Conservation (phyloP, 2,888 invertebrate species). For the Pterostichus madidus region DNA sequence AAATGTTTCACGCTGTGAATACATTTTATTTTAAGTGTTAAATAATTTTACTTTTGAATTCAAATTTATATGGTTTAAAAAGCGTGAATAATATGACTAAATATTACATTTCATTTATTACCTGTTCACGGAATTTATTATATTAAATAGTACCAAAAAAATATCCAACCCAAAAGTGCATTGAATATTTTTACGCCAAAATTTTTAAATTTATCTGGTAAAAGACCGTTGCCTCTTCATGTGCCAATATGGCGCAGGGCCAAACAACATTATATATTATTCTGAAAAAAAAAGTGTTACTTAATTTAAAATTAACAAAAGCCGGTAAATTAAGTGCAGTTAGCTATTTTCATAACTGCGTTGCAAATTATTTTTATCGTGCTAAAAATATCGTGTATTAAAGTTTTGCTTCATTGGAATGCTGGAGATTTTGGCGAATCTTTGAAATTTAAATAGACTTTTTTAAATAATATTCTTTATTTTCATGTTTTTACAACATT, state of each 20-base stretch:
- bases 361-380: slow-evolving; percentile 2
- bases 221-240: slow-evolving; percentile 47
- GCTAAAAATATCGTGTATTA: not conserved
- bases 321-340: slow-evolving; percentile 14
- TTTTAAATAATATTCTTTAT: too few species aligned
- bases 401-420: not conserved
- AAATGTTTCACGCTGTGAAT: slow-evolving; percentile 2
- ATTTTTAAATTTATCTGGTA: slow-evolving; percentile 11
- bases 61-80: slow-evolving; percentile 6
- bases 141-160: not conserved
- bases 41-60: slow-evolving; percentile 9
- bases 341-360: slow-evolving; percentile 18
- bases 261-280: slow-evolving; percentile 50
- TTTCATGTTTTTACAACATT: too few species aligned
- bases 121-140: too few species aligned
- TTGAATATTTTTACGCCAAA: slow-evolving; percentile 17
- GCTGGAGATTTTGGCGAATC: not conserved
- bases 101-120: not conserved
- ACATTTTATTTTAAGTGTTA: slow-evolving; percentile 11
- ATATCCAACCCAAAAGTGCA: slow-evolving; percentile 33
- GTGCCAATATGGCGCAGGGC: slow-evolving; percentile 54
- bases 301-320: slow-evolving; percentile 47
- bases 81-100: not conserved
- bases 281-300: slow-evolving; percentile 45
- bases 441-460: too few species aligned